phyloP scores from a whole-genome alignment of 2,888 invertebrate genomes.

The Tiliacea citrago region DNA sequence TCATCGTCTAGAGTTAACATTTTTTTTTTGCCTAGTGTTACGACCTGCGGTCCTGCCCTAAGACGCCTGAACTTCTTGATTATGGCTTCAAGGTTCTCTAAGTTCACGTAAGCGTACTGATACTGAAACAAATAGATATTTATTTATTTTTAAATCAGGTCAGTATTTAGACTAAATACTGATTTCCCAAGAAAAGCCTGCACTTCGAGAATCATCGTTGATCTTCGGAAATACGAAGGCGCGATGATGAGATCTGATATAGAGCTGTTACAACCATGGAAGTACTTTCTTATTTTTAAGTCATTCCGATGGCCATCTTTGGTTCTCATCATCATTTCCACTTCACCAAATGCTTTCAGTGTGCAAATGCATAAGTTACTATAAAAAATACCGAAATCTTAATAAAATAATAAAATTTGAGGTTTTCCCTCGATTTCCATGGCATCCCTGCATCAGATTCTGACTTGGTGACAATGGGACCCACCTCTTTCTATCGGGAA shows the following conservation, averaged over 20 bases:
- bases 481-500: no score
- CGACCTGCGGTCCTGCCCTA: background rate
- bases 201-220: no score
- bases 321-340: no score
- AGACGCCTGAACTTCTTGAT: slow-evolving; percentile 34
- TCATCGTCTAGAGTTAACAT: background rate
- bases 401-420: no score
- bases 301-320: no score
- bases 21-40: background rate
- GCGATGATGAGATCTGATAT: background rate
- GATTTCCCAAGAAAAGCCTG: background rate
- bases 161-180: no score
- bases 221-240: background rate
- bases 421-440: no score
- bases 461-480: no score
- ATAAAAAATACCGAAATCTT: no score
- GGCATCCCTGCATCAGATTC: no score
- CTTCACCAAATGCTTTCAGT: no score
- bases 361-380: no score
- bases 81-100: slow-evolving; percentile 30
- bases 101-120: slow-evolving; percentile 51
- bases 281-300: background rate
- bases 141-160: background rate
- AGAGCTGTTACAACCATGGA: background rate
- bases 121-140: slow-evolving; percentile 30